Conservation (phyloP, 2,797 vertebrate genomes). For the Peromyscus attwateri region DNA sequence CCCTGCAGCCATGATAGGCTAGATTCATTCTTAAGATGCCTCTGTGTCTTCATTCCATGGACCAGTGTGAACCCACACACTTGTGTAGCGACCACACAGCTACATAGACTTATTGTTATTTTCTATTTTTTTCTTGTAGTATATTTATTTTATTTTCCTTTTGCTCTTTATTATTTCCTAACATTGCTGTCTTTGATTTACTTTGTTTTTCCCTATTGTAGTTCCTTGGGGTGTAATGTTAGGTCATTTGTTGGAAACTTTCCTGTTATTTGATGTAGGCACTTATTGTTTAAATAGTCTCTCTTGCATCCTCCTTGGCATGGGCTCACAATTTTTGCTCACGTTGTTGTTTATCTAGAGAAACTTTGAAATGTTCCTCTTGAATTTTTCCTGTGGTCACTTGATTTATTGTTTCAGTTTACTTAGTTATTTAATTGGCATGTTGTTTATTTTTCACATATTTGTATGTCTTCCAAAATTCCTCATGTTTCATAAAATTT, state of each 20-base stretch:
- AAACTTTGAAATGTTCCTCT: not conserved
- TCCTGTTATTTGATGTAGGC: not conserved
- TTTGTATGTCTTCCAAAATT: not conserved
- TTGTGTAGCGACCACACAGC: no score
- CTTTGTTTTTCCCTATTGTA: not conserved
- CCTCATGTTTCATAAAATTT: not conserved
- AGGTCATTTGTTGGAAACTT: not conserved
- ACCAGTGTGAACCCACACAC: no score
- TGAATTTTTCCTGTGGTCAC: not conserved
- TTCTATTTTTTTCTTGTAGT: not conserved
- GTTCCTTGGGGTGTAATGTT: not conserved
- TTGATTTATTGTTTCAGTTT: not conserved
- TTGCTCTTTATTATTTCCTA: not conserved
- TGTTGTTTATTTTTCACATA: not conserved
- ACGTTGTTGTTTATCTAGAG: not conserved
- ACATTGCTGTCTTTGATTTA: not conserved
- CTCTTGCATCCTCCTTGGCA: not conserved
- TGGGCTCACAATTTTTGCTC: not conserved
- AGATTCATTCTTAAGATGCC: no score
- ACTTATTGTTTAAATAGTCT: not conserved
- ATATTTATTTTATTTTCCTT: not conserved
- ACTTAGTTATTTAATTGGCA: not conserved
- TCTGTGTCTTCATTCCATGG: no score
- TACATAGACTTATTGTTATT: not conserved
- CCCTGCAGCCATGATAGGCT: no score